Evolutionary conservation across 2,888 invertebrate species (phyloP).

Genomic region (Pseudolycoriella hygida): DNA sequence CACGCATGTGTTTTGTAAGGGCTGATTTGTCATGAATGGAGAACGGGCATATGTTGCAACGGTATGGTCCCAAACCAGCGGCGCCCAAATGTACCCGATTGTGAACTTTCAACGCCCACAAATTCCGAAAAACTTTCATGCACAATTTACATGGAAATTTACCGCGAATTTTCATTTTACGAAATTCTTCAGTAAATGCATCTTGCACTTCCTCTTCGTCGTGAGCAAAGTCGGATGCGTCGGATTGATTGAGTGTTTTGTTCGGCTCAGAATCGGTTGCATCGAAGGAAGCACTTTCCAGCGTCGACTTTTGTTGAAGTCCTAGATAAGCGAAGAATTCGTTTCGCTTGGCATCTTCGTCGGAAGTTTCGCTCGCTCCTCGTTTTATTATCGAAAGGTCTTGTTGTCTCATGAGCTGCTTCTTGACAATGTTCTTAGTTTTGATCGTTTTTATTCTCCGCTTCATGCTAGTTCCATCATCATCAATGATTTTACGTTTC

Average conservation of each 20-base stretch:
- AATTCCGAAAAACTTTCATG: slow-evolving; percentile 68
- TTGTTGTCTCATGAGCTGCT: slow-evolving; percentile 16
- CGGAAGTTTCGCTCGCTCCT: slow-evolving; percentile 18
- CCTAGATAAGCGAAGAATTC: slow-evolving; percentile 70
- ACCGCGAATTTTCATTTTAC: slow-evolving; percentile 77
- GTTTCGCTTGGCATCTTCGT: slow-evolving; percentile 45
- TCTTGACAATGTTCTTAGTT: slow-evolving; percentile 13
- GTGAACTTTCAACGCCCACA: slow-evolving; percentile 79
- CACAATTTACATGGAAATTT: slow-evolving; percentile 87
- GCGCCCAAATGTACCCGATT: slow-evolving; percentile 71
- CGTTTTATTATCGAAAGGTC: slow-evolving; percentile 14
- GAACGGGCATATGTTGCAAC: slow-evolving; percentile 87
- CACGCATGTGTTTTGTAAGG: slow-evolving; percentile 76
- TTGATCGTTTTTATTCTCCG: slow-evolving; percentile 19
- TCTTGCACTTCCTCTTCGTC: slow-evolving; percentile 65
- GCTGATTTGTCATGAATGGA: slow-evolving; percentile 74
- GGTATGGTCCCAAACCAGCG: slow-evolving; percentile 61
- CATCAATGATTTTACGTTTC: slow-evolving; percentile 21
- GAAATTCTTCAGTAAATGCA: slow-evolving; percentile 64
- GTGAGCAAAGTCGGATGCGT: slow-evolving; percentile 1
- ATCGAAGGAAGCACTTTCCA: not conserved
- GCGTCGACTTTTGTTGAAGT: slow-evolving; percentile 42
- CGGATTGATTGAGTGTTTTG: not conserved
- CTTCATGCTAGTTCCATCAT: slow-evolving; percentile 14
- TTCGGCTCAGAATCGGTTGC: not conserved